A percentile compares a stretch with the other conserved stretches of the same genome.
Evolutionary conservation across 2,797 vertebrate species (phyloP).

Genomic region (Sus cebifrons): DNA sequence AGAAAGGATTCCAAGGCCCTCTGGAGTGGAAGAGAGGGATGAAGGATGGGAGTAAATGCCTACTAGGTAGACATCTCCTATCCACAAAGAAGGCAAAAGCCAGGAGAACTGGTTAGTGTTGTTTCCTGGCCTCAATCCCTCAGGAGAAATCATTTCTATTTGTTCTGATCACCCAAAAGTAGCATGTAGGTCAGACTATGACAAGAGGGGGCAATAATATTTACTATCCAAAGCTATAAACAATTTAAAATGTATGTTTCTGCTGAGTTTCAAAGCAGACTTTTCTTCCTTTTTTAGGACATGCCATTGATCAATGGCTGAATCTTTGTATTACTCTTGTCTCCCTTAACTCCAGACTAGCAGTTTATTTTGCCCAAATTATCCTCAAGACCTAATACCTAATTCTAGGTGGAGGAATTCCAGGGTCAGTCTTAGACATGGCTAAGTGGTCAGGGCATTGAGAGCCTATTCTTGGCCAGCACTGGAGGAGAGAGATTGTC

Average conservation of each 20-base stretch:
- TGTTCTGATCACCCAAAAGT: not conserved
- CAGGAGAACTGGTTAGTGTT: not conserved
- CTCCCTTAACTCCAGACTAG: not conserved
- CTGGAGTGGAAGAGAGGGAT: not conserved
- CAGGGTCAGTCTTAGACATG: not conserved
- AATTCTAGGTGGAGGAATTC: not conserved
- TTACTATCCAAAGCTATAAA: constrained; percentile 40
- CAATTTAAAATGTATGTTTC: constrained; percentile 47
- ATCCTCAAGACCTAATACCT: not conserved
- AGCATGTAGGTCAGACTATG: not conserved
- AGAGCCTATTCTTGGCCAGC: not conserved
- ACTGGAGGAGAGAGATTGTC: not conserved
- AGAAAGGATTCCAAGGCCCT: not conserved
- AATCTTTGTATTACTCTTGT: not conserved
- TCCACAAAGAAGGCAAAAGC: not conserved
- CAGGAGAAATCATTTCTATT: not conserved
- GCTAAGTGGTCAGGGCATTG: not conserved
- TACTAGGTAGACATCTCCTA: not conserved
- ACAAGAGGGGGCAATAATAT: not conserved
- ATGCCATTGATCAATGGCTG: not conserved
- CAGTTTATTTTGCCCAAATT: constrained; percentile 33
- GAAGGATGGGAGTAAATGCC: not conserved
- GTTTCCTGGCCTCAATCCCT: not conserved
- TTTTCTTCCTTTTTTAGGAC: constrained; percentile 19
- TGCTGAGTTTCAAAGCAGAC: not conserved